phyloP scores from a whole-genome alignment of 2,797 vertebrate genomes.

The Malurus leucopterus region DNA sequence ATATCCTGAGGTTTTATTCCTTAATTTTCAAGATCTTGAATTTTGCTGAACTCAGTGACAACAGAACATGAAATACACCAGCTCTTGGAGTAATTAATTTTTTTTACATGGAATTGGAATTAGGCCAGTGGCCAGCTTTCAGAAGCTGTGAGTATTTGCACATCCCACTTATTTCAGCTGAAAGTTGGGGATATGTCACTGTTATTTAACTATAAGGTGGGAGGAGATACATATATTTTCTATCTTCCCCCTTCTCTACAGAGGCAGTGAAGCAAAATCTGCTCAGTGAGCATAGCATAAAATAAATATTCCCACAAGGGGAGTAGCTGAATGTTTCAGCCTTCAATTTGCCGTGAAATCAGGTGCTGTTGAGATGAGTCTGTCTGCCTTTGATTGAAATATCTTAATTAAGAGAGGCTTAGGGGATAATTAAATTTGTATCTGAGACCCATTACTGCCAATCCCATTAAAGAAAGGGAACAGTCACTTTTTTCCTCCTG shows the following conservation, averaged over 20 bases:
- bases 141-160: conserved; percentile 11
- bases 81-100: background rate
- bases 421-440: conserved; percentile 54
- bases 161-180: conserved; percentile 28
- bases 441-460: conserved; percentile 39
- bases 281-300: conserved; percentile 31
- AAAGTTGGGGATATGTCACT: conserved; percentile 29
- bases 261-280: conserved; percentile 43
- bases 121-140: conserved; percentile 14
- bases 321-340: conserved; percentile 42
- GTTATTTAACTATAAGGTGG: conserved; percentile 50
- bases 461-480: conserved; percentile 35
- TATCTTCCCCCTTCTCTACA: background rate
- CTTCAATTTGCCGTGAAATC: conserved; percentile 47
- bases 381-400: conserved; percentile 30
- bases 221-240: conserved; percentile 30
- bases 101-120: background rate
- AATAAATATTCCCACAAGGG: conserved; percentile 54
- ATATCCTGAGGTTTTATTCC: background rate
- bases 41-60: background rate
- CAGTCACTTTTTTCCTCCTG: background rate
- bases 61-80: background rate
- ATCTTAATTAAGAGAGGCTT: conserved; percentile 54
- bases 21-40: background rate
- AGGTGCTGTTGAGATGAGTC: conserved; percentile 45